phyloP scores from a whole-genome alignment of 1,140 invertebrate species.

The Drosophila pruinosa region DNA sequence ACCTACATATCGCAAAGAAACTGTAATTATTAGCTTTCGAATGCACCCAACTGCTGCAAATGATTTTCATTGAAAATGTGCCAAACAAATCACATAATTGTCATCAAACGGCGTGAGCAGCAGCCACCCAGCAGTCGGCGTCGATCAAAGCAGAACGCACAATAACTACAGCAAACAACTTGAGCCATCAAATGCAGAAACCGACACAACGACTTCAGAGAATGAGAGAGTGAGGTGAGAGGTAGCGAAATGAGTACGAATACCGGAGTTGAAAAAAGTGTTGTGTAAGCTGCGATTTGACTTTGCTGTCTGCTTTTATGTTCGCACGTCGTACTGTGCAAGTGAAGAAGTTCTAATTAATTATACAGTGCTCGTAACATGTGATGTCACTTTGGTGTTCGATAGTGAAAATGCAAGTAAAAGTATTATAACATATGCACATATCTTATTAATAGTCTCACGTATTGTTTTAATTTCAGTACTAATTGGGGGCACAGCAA shows the following conservation, averaged over 20 bases:
- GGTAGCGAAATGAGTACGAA: not conserved
- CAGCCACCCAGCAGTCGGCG: constrained; percentile 1
- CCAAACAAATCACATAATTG: constrained; percentile 28
- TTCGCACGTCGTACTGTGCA: not conserved
- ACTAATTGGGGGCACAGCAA: not conserved
- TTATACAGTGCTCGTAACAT: constrained; percentile 6
- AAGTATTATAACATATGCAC: too few relatives aligned
- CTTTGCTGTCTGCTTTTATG: not conserved
- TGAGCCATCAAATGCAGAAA: not conserved
- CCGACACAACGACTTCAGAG: not conserved
- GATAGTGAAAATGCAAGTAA: constrained; percentile 3
- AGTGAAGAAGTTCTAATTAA: constrained; percentile 28
- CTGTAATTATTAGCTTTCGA: constrained; percentile 25
- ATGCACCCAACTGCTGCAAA: constrained; percentile 14
- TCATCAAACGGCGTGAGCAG: constrained; percentile 14
- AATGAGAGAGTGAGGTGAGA: not conserved
- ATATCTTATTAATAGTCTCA: constrained; percentile 1
- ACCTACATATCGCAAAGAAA: constrained; percentile 24
- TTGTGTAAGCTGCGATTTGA: constrained; percentile 1
- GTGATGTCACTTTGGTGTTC: constrained; percentile 7
- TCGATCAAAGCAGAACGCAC: not conserved
- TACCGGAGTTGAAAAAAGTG: not conserved
- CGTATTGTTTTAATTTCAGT: not conserved
- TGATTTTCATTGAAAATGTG: constrained; percentile 27
- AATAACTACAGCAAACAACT: not conserved